A percentile compares a stretch with the other conserved stretches of the same genome.
Evolutionary conservation across 2,888 invertebrate genomes (phyloP).

Genomic region (Tortrix viridana): DNA sequence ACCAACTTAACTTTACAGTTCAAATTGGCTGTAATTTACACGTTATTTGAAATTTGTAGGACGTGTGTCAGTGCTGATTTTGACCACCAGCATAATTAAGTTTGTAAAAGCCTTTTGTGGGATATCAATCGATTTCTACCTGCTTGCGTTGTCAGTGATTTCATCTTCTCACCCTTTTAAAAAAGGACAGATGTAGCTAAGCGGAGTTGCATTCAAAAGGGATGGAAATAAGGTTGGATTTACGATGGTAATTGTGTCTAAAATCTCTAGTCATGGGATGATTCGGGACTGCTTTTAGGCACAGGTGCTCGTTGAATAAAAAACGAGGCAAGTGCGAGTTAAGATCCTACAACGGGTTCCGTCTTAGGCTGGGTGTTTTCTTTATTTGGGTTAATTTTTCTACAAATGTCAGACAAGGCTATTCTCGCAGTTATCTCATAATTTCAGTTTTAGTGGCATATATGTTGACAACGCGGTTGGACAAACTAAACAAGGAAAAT

Average conservation of each 20-base stretch:
- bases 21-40: not conserved
- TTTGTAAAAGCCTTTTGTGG: slow-evolving; percentile 37
- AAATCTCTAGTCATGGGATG: slow-evolving; percentile 74
- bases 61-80: not conserved
- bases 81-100: slow-evolving; percentile 6
- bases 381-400: too few relatives aligned
- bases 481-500: too few relatives aligned
- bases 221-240: slow-evolving; percentile 20
- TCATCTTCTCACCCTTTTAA: slow-evolving; percentile 67
- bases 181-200: slow-evolving; percentile 55
- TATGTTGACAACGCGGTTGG: too few relatives aligned
- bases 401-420: too few relatives aligned
- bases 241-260: slow-evolving; percentile 15
- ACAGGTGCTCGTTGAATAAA: slow-evolving; percentile 72
- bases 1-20: slow-evolving; percentile 4
- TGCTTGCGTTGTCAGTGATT: slow-evolving; percentile 68
- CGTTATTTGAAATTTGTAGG: not conserved
- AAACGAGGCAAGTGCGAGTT: slow-evolving; percentile 49
- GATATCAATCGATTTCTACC: slow-evolving; percentile 79
- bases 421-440: too few relatives aligned
- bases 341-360: not conserved
- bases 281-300: slow-evolving; percentile 61
- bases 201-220: slow-evolving; percentile 7
- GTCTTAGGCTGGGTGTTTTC: not conserved
- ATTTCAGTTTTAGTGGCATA: too few relatives aligned